Conservation (phyloP, 2,797 vertebrate genomes). For the Onychomys arenicola region DNA sequence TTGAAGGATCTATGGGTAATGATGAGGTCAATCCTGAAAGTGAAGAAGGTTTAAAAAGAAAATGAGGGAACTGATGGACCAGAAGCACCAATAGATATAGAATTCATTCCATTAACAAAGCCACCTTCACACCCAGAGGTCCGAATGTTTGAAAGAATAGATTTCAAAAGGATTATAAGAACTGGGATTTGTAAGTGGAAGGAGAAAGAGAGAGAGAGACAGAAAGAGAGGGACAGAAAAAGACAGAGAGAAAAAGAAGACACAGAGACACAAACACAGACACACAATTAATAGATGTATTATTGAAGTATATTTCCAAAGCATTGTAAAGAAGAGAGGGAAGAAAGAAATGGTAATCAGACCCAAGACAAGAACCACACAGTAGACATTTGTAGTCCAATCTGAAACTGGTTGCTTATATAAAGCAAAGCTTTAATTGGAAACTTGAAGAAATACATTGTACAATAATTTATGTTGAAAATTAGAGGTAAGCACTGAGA, state of each 20-base stretch:
- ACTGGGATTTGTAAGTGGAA: background rate
- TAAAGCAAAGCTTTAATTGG: background rate
- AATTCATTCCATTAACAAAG: background rate
- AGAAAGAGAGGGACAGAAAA: background rate
- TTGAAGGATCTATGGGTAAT: background rate
- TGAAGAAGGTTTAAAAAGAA: background rate
- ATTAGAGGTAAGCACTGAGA: background rate
- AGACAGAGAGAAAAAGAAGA: background rate
- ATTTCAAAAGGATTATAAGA: background rate
- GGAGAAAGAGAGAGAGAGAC: fast-evolving
- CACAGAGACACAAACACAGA: background rate
- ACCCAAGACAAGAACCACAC: fast-evolving
- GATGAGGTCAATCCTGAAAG: background rate
- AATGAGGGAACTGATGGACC: background rate
- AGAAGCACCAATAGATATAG: background rate
- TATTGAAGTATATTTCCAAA: background rate
- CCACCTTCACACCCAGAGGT: background rate
- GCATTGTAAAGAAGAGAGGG: background rate
- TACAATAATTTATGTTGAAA: background rate
- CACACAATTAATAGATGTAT: background rate
- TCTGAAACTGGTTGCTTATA: background rate
- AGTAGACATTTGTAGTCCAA: background rate
- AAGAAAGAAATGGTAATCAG: background rate
- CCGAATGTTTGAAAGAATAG: background rate
- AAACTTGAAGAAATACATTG: background rate